Evolutionary conservation across 1,140 invertebrate genomes (phyloP), one percentile per base, ranked within the genome.

Genomic region (Lasioglossum baleicum): DNA sequence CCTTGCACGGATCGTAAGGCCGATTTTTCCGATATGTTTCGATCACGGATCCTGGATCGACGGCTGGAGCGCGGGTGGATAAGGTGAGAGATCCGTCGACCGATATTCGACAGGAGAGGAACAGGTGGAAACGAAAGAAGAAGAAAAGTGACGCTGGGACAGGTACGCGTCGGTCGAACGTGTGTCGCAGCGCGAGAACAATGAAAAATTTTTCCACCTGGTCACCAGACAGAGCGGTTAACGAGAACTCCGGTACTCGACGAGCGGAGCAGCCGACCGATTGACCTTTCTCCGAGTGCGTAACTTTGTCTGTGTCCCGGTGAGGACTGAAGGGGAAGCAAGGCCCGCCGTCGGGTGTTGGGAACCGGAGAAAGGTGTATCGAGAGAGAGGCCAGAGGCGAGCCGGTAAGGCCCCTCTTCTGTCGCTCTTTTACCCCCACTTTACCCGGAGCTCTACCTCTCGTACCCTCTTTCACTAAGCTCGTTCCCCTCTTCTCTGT

Each of bases 331-430:
- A 86, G 85, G 84, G 75, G 79, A 87, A 83, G 73, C 86, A 87
- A 87, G 83, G 76, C 82, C 84, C 77, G 81, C 83, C 75, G 83
- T 75, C 85, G 84, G 81, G 81, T 83, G 75, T 83, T 83, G 81
- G 85, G 90, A 90, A 88, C 90, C 83, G 91, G 91, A 92, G 91
- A 92, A 92, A 92, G 92, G 92, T 91, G 89, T 91, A 89, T 89
- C 87, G 86, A 82, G 85, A 87, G 87, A 88, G 86, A 86, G 82
- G 78, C 61, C 56, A 81, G 84, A 85, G 80, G 80, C 76, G 66
- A 86, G 82, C 76, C 72, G 69, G 61, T 85, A 85, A 78, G 73
- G 68, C 82, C 86, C 86, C 86, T 85, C 86, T 84, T 85, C 85
- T 35, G n/a, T 71, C 65, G 69, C 56, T 44, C 53, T 42, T 71